Evolutionary conservation across 2,888 invertebrate genomes (phyloP), one percentile per base, ranked within the genome.

Genomic region (Epinotia bilunana): DNA sequence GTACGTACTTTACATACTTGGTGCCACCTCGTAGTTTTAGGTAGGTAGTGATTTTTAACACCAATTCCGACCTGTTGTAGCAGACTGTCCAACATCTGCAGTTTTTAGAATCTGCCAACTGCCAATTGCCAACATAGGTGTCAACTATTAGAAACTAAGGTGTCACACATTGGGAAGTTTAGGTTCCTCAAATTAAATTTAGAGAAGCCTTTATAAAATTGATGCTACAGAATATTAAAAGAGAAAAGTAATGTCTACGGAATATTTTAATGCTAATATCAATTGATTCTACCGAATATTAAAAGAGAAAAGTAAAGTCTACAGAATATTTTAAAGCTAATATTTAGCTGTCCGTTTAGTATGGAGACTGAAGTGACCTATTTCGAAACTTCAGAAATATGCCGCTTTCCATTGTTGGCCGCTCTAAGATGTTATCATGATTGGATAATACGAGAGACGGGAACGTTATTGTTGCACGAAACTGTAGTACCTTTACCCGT

Each of bases 341-440:
- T 28, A 63, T 63, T 55, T 23, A 55, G 3, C 28, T 49, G 57
- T 64, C 18, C 16, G 9, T 28, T 16, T 43, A 18, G 33, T 16
- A 6, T 39, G 55, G 1, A 58, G 18, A 18, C 20, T 11, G 55
- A 0, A 58, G 18, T n/a, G 28, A 20, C 49, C 69, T 60, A 61
- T 64, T 57, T 72, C 46, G 57, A 65, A 64, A 43, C 58, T n/a
- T 58, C 2, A 23, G 11, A 57, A 65, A 72, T 69, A 69, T 72
- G 58, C 65, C 58, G 18, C 64, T 72, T 43, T 46, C 64, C 20
- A 72, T 65, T 72, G 58, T 65, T 43, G 39, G 23, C 58, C 23
- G 55, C 57, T 55, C n/a, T 28, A 58, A 16, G 33, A 64, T 58
- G 58, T 16, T 60, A 33, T 58, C 28, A 65, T 64, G 28, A 58